phyloP scores from a whole-genome alignment of 2,888 invertebrate genomes.

The Folsomia manolachei region DNA sequence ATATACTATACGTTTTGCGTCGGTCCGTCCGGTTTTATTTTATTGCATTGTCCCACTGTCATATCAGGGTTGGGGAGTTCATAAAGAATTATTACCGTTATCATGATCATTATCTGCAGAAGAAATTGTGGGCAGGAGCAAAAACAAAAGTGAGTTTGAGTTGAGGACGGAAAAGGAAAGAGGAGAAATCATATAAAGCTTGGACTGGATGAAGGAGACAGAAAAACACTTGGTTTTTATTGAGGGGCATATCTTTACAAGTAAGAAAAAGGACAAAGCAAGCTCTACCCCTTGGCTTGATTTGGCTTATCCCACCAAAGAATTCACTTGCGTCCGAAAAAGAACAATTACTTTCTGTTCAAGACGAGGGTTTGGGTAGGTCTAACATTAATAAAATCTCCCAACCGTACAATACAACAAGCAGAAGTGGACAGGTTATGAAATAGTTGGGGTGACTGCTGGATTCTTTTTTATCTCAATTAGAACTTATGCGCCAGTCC shows the following conservation, averaged over 20 bases:
- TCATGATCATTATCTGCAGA: slow-evolving; percentile 19
- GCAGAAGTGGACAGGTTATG: too few species aligned
- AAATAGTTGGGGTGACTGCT: too few species aligned
- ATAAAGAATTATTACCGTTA: slow-evolving; percentile 22
- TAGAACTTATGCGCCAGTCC: too few species aligned
- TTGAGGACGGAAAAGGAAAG: neutral
- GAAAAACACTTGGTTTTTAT: neutral
- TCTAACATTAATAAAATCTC: neutral
- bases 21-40: neutral
- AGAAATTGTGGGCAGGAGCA: neutral
- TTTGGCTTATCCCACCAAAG: neutral
- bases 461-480: too few species aligned
- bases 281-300: too few species aligned
- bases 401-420: too few species aligned
- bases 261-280: neutral
- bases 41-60: slow-evolving; percentile 3
- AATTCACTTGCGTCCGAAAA: neutral
- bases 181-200: slow-evolving; percentile 3
- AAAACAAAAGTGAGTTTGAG: neutral
- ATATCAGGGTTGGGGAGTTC: slow-evolving; percentile 1
- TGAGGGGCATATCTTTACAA: too few species aligned
- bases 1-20: neutral
- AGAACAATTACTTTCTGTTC: neutral
- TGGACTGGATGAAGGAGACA: neutral
- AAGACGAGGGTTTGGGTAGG: neutral